A percentile compares a stretch with the other conserved stretches of the same genome.
These are phyloP conservation scores for Odontomyia ornata DNA, from an alignment of 2,888 invertebrate species.

Conservation along the genomic window DNA sequence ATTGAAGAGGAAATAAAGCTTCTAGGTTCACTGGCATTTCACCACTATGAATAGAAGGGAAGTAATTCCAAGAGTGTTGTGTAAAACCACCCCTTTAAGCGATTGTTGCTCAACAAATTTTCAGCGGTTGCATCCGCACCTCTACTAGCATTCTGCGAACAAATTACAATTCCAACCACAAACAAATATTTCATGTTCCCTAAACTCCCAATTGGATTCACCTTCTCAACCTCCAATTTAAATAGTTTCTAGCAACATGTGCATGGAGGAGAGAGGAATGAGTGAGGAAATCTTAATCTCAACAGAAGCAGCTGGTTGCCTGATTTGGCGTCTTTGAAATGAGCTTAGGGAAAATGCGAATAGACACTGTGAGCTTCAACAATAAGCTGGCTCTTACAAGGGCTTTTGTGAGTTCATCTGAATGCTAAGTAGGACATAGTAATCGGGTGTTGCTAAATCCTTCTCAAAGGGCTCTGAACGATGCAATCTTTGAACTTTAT, in stretches of 20 bases:
- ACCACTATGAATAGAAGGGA: neutral
- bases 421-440: too few species aligned
- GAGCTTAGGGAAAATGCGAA: neutral
- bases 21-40: neutral
- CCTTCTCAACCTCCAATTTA: neutral
- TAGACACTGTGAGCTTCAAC: neutral
- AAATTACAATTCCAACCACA: slow-evolving; percentile 16
- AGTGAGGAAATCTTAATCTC: neutral
- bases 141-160: too few species aligned
- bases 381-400: too few species aligned
- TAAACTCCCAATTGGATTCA: neutral
- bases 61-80: too few species aligned
- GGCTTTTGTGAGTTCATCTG: too few species aligned
- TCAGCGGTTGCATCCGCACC: too few species aligned
- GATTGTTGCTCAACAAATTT: too few species aligned
- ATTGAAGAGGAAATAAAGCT: slow-evolving; percentile 34
- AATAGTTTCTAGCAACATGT: neutral
- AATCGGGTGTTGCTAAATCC: too few species aligned
- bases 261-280: too few species aligned
- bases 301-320: neutral
- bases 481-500: too few species aligned
- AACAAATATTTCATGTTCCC: slow-evolving; percentile 4
- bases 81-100: too few species aligned
- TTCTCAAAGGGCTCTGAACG: too few species aligned
- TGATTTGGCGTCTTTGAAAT: neutral